phyloP scores from a whole-genome alignment of 2,113 vertebrate species.

The Dermatemys mawii region DNA sequence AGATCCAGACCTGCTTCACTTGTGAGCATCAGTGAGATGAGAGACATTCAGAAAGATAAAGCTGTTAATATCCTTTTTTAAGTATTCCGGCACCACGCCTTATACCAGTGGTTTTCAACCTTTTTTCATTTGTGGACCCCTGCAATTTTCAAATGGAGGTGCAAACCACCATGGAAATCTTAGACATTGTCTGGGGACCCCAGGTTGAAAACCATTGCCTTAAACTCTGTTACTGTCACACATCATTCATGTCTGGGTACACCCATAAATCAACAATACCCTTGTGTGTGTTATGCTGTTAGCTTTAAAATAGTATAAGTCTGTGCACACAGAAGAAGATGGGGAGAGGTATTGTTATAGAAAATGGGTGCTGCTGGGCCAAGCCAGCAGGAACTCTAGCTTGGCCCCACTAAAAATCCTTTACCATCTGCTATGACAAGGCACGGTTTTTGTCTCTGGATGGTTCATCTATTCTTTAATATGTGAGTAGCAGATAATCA shows the following conservation, averaged over 20 bases:
- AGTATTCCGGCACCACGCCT: accelerated
- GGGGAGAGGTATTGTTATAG: neutral
- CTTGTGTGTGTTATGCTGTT: neutral
- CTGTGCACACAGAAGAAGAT: neutral
- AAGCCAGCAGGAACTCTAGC: neutral
- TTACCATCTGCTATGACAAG: neutral
- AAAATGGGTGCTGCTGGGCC: neutral
- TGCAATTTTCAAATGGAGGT: neutral
- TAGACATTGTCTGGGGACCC: neutral
- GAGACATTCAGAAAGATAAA: accelerated
- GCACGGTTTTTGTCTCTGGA: neutral
- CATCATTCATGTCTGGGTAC: neutral
- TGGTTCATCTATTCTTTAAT: neutral
- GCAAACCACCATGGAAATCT: neutral
- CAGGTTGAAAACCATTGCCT: neutral
- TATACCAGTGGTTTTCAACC: neutral
- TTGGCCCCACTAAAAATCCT: neutral
- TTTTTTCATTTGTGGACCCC: neutral
- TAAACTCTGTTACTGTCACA: neutral
- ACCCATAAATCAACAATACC: neutral
- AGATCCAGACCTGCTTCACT: neutral
- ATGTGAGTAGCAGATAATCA: neutral
- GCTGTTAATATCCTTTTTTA: neutral
- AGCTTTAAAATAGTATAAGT: neutral
- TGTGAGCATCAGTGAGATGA: accelerated